Conservation (phyloP, 2,113 vertebrate species). For the Bettongia penicillata region DNA sequence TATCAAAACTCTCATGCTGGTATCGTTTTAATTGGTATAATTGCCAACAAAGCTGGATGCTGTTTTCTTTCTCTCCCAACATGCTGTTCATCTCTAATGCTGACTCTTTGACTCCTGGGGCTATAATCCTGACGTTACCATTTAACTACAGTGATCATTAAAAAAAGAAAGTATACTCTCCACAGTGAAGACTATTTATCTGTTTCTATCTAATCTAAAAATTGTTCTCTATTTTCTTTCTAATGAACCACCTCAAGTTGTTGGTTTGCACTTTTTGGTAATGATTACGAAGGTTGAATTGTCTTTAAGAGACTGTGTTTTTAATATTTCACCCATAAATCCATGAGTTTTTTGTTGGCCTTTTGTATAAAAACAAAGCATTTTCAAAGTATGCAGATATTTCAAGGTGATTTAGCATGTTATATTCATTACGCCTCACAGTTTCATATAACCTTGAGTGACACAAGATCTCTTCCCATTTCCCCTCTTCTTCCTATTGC, state of each 20-base stretch:
- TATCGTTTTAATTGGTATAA: not conserved
- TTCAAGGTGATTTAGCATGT: constrained; percentile 45
- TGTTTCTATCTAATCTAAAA: not conserved
- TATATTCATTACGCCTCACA: constrained; percentile 27
- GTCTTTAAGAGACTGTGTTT: constrained; percentile 8
- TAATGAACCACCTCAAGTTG: constrained; percentile 25
- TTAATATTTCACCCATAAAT: constrained; percentile 32
- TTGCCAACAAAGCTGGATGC: not conserved
- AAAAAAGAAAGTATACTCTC: constrained; percentile 2
- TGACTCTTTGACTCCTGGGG: not conserved
- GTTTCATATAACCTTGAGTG: not conserved
- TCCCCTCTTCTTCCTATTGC: constrained; percentile 42
- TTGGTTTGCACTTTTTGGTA: constrained; percentile 17
- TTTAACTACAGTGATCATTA: constrained; percentile 2
- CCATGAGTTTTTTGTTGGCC: constrained; percentile 48
- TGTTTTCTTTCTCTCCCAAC: not conserved
- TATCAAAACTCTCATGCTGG: constrained; percentile 30
- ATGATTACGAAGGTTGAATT: constrained; percentile 21
- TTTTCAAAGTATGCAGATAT: constrained; percentile 60
- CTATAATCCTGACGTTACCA: constrained; percentile 1
- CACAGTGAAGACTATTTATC: not conserved
- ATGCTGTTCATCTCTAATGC: constrained; percentile 31
- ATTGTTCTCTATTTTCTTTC: not conserved
- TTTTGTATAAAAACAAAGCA: constrained; percentile 55
- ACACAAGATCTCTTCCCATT: constrained; percentile 54